Base-by-base conservation (phyloP, 2,113 vertebrate species). In the Copsychus sechellarum region DNA sequence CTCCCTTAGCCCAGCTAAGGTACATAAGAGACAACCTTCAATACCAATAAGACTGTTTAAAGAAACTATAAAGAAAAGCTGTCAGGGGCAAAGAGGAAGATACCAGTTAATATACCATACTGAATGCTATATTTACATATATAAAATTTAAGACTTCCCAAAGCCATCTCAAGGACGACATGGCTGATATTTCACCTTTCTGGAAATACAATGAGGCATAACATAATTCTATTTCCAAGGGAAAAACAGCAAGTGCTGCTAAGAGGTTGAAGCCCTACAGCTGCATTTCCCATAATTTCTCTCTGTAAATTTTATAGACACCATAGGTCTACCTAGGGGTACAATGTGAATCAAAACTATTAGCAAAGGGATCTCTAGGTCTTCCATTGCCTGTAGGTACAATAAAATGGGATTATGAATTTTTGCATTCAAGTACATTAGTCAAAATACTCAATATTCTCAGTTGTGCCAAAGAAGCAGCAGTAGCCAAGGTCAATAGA, bases 401-500 rank as follows among this genome's bases (percentile, higher is more conserved):
- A 90, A 88, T 86, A 82, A 93, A 83, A 90, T 43, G 17, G 43
- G 47, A 93, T 81, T 81, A 93, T 56, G 42, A 91, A 72, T 85
- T 65, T 69, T n/a, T 65, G 29, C 1, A 1, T 77, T 79, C 66
- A 77, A 74, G 38, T 47, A 62, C 54, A 36, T 74, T 80, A 88
- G 51, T 93, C 82, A 90, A 83, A 96, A 86, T 81, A 66, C 40
- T 94, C 58, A 43, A 66, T 78, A 90, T 66, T 78, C 42, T 77
- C 67, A 73, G 65, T 61, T 9, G 2, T 78, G 34, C 42, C 33
- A 62, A 74, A 86, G 86, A 65, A 78, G 51, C n/a, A 74, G 50
- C 47, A 83, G 25, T 40, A 83, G 42, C 45, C 79, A 93, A 88
- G 86, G 88, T 88, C 85, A 92, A 64, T 23, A 73, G 42, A 54